Percentiles rank a stretch among this genome's conserved stretches.
phyloP scores from a whole-genome alignment of 1,140 invertebrate species.

The Eriocheir sinensis region DNA sequence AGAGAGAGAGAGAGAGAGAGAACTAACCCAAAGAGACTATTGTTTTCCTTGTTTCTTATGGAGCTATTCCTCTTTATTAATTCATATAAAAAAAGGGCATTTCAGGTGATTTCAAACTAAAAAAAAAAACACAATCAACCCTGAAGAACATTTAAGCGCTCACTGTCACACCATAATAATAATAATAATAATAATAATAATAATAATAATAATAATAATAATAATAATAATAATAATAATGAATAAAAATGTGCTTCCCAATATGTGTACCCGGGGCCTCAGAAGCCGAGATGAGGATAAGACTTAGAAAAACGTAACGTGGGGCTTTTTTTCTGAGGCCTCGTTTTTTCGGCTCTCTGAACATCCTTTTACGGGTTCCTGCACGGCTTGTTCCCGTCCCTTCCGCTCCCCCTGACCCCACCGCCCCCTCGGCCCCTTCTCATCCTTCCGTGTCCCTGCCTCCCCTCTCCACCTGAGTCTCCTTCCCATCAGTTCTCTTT shows the following conservation, averaged over 20 bases:
- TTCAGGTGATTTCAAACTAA: too few species aligned
- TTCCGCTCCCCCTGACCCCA: background rate
- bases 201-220: background rate
- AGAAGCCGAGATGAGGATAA: background rate
- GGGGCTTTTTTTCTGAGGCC: background rate
- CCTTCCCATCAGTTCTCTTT: too few species aligned
- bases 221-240: background rate
- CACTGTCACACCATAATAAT: background rate
- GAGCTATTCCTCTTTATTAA: too few species aligned
- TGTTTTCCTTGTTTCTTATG: slow-evolving; percentile 23
- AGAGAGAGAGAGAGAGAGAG: slow-evolving; percentile 54
- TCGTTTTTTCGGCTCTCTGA: background rate
- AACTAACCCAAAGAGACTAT: background rate
- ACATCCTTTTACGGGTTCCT: background rate
- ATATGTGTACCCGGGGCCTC: too few species aligned
- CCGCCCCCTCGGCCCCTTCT: too few species aligned
- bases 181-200: background rate
- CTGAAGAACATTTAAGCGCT: too few species aligned
- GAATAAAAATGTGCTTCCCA: too few species aligned
- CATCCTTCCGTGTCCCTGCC: background rate
- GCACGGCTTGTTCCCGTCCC: background rate
- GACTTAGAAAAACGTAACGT: background rate
- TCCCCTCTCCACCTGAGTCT: background rate
- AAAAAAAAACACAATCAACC: too few species aligned
- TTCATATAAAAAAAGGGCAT: background rate